Evolutionary conservation across 2,888 invertebrate genomes (phyloP).

Genomic region (Ypsolopha sequella): DNA sequence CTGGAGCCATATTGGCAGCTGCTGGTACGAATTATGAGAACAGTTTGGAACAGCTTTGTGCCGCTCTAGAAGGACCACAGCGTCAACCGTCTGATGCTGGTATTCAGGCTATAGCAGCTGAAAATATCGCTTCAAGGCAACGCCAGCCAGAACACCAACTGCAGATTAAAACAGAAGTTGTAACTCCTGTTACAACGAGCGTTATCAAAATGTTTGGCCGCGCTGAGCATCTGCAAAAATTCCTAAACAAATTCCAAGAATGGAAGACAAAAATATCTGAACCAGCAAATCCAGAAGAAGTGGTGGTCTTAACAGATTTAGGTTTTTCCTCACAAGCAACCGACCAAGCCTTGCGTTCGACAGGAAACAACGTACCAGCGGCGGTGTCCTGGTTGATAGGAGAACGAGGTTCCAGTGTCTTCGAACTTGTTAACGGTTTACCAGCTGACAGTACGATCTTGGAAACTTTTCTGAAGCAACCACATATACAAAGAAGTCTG

Average conservation of each 20-base stretch:
- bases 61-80: constrained; percentile 48
- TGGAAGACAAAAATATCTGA: constrained; percentile 46
- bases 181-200: constrained; percentile 7
- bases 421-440: constrained; percentile 49
- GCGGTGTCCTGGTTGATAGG: constrained; percentile 57
- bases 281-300: constrained; percentile 38
- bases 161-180: constrained; percentile 11
- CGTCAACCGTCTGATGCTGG: constrained; percentile 22
- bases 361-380: constrained; percentile 54
- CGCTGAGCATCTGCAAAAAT: constrained; percentile 46
- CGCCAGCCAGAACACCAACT: constrained; percentile 17
- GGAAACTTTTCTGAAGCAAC: constrained; percentile 49
- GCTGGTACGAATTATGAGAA: constrained; percentile 50
- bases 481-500: constrained; percentile 54
- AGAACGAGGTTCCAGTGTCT: constrained; percentile 54
- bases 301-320: constrained; percentile 38
- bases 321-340: constrained; percentile 45
- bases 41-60: constrained; percentile 41
- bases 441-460: constrained; percentile 46
- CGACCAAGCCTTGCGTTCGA: constrained; percentile 38
- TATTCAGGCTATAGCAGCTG: constrained; percentile 50
- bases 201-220: constrained; percentile 29
- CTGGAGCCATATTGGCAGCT: constrained; percentile 53
- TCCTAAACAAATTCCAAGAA: constrained; percentile 48
- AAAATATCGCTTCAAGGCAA: constrained; percentile 44